phyloP scores from a whole-genome alignment of 2,113 vertebrate species.

The Sitta europaea region DNA sequence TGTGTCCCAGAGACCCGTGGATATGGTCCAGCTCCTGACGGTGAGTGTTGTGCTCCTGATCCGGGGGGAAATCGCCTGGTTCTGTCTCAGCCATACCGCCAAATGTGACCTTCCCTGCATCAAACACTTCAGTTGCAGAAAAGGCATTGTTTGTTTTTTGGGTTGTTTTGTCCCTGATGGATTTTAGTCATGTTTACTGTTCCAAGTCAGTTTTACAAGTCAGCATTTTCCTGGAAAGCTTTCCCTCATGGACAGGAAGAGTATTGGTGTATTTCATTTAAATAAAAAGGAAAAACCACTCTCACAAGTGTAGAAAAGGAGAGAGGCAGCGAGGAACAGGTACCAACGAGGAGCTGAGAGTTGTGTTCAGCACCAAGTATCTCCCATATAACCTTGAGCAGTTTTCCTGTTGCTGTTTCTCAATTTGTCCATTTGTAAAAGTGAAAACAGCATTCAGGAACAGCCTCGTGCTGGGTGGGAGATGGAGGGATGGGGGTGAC shows the following conservation, averaged over 20 bases:
- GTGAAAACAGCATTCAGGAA: not conserved
- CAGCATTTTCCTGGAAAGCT: not conserved
- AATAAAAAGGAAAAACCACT: not conserved
- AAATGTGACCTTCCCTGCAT: too few relatives aligned
- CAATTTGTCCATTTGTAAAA: not conserved
- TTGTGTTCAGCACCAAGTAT: accelerated
- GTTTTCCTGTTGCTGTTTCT: not conserved
- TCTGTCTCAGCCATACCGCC: not conserved
- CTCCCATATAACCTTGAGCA: accelerated
- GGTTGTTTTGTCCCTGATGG: not conserved
- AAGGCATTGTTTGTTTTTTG: not conserved
- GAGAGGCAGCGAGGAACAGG: not conserved
- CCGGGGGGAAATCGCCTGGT: accelerated
- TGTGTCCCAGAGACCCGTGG: slow-evolving; percentile 82
- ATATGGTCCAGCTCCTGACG: slow-evolving; percentile 94
- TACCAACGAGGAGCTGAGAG: accelerated
- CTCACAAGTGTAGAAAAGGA: not conserved
- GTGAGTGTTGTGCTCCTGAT: slow-evolving; percentile 47
- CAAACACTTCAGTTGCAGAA: not conserved
- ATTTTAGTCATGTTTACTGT: not conserved
- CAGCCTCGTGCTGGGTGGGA: not conserved
- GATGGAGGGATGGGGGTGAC: not conserved
- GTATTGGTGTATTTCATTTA: not conserved
- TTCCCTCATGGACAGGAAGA: not conserved
- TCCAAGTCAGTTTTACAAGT: not conserved